These are phyloP conservation scores for Gnatocerus cornutus DNA, from an alignment of 2,888 invertebrate species.

Conservation along the genomic window DNA sequence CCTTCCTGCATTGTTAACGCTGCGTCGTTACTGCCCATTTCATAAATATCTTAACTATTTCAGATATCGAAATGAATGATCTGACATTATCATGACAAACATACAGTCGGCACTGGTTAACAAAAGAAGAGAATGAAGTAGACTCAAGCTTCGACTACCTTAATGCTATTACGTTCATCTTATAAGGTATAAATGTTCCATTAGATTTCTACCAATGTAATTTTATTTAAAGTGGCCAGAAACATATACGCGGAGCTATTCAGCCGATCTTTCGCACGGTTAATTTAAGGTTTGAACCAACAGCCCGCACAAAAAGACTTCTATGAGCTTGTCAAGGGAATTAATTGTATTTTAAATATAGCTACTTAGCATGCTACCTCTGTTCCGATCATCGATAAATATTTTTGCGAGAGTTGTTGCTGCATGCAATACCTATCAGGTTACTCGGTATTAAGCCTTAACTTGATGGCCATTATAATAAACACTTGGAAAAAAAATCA, in stretches of 20 bases:
- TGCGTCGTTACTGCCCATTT: slow-evolving; percentile 34
- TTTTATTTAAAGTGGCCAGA: slow-evolving; percentile 53
- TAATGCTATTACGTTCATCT: slow-evolving; percentile 54
- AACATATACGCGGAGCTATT: slow-evolving; percentile 45
- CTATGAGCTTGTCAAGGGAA: slow-evolving; percentile 49
- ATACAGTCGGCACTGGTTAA: slow-evolving; percentile 53
- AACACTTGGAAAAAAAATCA: slow-evolving; percentile 13
- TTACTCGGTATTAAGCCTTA: slow-evolving; percentile 41
- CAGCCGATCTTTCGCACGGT: slow-evolving; percentile 37
- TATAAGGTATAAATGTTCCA: slow-evolving; percentile 57
- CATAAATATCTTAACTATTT: slow-evolving; percentile 51
- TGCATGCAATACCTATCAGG: slow-evolving; percentile 50
- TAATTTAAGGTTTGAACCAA: slow-evolving; percentile 24
- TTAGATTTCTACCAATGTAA: slow-evolving; percentile 56
- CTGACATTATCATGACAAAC: slow-evolving; percentile 54
- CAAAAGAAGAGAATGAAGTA: slow-evolving; percentile 53
- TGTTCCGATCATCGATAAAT: slow-evolving; percentile 62
- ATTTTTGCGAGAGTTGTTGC: slow-evolving; percentile 56
- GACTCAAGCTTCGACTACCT: slow-evolving; percentile 49
- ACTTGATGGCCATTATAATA: slow-evolving; percentile 29
- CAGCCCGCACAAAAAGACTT: slow-evolving; percentile 6
- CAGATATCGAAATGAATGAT: slow-evolving; percentile 55
- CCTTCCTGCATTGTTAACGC: slow-evolving; percentile 30
- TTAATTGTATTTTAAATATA: slow-evolving; percentile 63
- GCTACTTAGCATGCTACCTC: slow-evolving; percentile 64